Percentiles rank a stretch among this genome's conserved stretches.
phyloP scores from a whole-genome alignment of 2,888 invertebrate genomes.

The Platycnemis pennipes region DNA sequence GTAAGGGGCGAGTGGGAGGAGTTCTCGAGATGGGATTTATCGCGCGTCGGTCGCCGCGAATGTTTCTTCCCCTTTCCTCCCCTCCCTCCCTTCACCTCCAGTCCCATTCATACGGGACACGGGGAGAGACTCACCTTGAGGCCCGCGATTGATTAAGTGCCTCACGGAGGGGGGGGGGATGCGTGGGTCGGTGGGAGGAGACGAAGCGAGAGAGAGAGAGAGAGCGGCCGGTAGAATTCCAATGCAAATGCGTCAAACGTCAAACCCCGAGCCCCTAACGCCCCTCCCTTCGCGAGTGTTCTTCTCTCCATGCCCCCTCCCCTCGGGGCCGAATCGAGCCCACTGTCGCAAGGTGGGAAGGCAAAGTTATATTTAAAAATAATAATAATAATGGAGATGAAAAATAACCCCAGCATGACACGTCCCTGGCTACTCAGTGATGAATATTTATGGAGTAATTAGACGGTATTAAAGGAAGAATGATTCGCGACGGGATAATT shows the following conservation, averaged over 20 bases:
- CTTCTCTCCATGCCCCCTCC: too few relatives aligned
- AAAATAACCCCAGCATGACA: too few relatives aligned
- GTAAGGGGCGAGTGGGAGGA: neutral
- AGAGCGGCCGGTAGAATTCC: neutral
- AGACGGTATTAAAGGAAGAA: too few relatives aligned
- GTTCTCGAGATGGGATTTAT: neutral
- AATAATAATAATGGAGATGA: too few relatives aligned
- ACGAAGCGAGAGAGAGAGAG: neutral
- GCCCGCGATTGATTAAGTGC: slow-evolving; percentile 11
- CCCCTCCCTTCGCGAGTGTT: too few relatives aligned
- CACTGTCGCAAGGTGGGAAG: too few relatives aligned
- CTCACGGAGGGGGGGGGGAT: neutral
- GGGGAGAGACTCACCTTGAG: neutral
- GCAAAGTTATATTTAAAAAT: too few relatives aligned
- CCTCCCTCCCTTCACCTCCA: neutral
- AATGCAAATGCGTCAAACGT: slow-evolving; percentile 22
- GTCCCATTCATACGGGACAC: neutral
- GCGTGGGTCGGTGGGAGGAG: too few relatives aligned
- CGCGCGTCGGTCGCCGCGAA: neutral
- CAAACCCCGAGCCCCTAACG: neutral
- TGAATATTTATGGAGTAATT: too few relatives aligned
- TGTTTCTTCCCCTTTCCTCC: neutral
- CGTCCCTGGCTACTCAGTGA: too few relatives aligned
- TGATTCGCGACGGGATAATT: too few relatives aligned
- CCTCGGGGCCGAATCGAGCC: too few relatives aligned